Base-by-base conservation (phyloP, 1,140 invertebrate species). In the Drosophila ohnishii region DNA sequence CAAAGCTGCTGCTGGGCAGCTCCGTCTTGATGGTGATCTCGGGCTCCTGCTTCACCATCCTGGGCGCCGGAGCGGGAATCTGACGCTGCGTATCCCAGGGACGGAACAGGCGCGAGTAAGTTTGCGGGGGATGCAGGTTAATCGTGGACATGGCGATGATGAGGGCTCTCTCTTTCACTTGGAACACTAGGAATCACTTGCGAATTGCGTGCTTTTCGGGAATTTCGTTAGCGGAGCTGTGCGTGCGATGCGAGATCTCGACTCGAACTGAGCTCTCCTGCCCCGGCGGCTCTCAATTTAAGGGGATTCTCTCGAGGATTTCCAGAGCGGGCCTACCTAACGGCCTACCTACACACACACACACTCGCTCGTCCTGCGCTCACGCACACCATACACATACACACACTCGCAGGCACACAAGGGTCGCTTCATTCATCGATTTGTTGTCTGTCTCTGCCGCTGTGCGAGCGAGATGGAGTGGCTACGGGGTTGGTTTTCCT, bases 41-140 rank as follows among this genome's bases (percentile, higher is more conserved):
- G 3, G 62, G 67, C 62, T 88, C 86, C 69, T 76, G 58, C 65
- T 89, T 89, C 42, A 90, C 78, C n/a, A 62, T 60, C 22, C 71
- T 39, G n/a, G 71, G 60, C 19, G 69, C 32, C 16, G 74, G 69
- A 8, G 78, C 61, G 28, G 78, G 44, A 13, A 53, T 48, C 65
- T 90, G 83, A 5, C 86, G 78, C 53, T 88, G 84, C 34, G 71
- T 75, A 80, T 92, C 91, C 91, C 91, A 92, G 40, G 91, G 91
- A 70, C 91, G 91, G 75, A 92, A 92, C 19, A 92, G 75, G 35
- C 91, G 84, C 62, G 91, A 91, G 56, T 91, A 92, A 25, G 91
- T 92, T 87, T 92, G 91, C 48, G 91, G 90, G 51, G 91, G 90
- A 53, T 81, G 83, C 74, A 91, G 73, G 57, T 90, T 90, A 61